Evolutionary conservation across 2,113 vertebrate species (phyloP).

Genomic region (Stigmatopora nigra): DNA sequence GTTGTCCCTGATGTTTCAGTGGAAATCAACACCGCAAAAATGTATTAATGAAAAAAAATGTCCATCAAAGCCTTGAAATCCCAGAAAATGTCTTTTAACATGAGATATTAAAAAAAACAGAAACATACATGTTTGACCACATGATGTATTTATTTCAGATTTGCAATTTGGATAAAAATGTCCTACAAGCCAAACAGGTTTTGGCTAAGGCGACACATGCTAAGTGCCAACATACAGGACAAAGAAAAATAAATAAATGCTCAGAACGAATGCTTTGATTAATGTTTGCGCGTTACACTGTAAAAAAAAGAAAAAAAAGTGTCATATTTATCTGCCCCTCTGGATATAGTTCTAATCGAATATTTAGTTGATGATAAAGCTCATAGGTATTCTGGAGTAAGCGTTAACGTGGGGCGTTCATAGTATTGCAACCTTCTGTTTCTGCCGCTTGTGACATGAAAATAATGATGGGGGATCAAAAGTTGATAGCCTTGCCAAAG

Average conservation of each 20-base stretch:
- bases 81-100: too few species aligned
- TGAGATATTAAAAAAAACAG: neutral
- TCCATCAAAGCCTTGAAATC: neutral
- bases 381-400: neutral
- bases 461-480: conserved; percentile 65
- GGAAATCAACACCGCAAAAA: too few species aligned
- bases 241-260: neutral
- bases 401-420: neutral
- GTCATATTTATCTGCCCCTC: too few species aligned
- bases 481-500: conserved; percentile 98
- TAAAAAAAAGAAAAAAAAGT: neutral
- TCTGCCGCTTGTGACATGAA: conserved; percentile 20
- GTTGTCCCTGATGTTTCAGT: too few species aligned
- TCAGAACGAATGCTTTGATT: neutral
- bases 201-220: neutral
- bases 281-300: neutral
- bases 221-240: neutral
- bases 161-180: conserved; percentile 25
- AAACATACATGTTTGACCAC: neutral
- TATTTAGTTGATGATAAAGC: neutral
- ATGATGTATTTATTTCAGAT: conserved; percentile 5
- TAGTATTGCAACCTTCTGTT: conserved; percentile 8
- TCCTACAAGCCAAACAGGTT: neutral
- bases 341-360: neutral
- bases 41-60: too few species aligned